Conservation (phyloP, 2,797 vertebrate genomes). For the Catostomus latipinnis region DNA sequence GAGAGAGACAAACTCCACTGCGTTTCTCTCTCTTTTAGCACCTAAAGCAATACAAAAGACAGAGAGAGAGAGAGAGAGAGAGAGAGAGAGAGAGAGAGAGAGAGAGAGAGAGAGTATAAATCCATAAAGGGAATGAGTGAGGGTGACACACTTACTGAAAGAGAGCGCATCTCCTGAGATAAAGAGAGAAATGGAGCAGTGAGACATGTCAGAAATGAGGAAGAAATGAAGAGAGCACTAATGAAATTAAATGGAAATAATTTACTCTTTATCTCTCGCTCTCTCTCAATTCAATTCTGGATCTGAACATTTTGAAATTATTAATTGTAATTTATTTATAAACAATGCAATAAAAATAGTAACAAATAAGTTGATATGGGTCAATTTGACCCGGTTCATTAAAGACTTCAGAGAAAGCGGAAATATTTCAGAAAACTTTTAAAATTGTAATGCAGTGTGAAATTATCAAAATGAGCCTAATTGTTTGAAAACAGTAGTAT, state of each 20-base stretch:
- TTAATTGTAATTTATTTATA: too few relatives aligned
- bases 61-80: too few relatives aligned
- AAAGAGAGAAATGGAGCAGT: conserved; percentile 16
- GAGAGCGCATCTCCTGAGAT: conserved; percentile 35
- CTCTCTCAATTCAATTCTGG: too few relatives aligned
- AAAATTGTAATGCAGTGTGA: too few relatives aligned
- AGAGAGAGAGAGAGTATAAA: not conserved
- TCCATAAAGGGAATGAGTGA: conserved; percentile 32
- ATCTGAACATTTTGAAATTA: too few relatives aligned
- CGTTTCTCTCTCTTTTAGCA: not conserved
- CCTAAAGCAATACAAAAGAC: not conserved
- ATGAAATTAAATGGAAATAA: not conserved
- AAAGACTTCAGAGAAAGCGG: too few relatives aligned
- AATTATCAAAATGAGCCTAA: too few relatives aligned
- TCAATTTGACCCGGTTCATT: too few relatives aligned
- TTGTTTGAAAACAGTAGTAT: too few relatives aligned
- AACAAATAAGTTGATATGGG: too few relatives aligned
- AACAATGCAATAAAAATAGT: too few relatives aligned
- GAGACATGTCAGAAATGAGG: not conserved
- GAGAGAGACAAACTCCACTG: conserved; percentile 18
- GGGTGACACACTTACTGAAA: conserved; percentile 40
- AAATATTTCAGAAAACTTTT: too few relatives aligned
- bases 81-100: conserved; percentile 5
- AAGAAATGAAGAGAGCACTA: not conserved
- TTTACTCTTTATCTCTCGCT: not conserved